Conservation (phyloP, 2,113 vertebrate genomes). For the Nothocercus julius region DNA sequence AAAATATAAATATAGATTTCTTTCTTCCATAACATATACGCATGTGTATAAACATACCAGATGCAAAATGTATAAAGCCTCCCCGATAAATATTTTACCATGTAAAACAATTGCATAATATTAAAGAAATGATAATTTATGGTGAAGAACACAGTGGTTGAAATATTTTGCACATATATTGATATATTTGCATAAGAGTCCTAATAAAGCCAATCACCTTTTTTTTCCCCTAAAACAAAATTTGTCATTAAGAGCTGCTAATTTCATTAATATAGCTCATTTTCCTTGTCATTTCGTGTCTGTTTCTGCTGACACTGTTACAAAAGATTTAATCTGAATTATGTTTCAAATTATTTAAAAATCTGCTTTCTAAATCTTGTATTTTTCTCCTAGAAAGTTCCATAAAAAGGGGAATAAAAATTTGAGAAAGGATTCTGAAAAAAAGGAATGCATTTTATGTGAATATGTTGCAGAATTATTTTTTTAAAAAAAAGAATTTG, state of each 20-base stretch:
- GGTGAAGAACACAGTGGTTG: neutral
- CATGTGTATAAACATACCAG: neutral
- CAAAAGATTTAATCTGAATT: constrained; percentile 29
- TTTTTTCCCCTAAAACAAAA: neutral
- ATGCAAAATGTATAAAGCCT: constrained; percentile 1
- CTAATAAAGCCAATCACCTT: neutral
- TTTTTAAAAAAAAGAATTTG: neutral
- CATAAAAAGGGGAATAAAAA: neutral
- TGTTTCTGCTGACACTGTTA: constrained; percentile 40
- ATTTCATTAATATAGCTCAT: constrained; percentile 35
- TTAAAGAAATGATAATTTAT: neutral
- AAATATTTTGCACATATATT: neutral
- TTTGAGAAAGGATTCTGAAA: constrained; percentile 10
- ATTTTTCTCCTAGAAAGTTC: neutral
- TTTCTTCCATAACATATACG: neutral
- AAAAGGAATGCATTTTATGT: neutral
- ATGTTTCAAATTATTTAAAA: constrained; percentile 2
- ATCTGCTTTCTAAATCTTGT: neutral
- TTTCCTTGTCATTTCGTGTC: constrained; percentile 10
- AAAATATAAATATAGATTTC: neutral
- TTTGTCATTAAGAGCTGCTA: constrained; percentile 23
- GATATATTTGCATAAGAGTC: neutral
- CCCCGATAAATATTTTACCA: constrained; percentile 9
- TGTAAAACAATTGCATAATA: neutral
- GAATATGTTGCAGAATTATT: neutral